Base-by-base conservation (phyloP, 2,888 invertebrate genomes). In the Drosophila putrida region DNA sequence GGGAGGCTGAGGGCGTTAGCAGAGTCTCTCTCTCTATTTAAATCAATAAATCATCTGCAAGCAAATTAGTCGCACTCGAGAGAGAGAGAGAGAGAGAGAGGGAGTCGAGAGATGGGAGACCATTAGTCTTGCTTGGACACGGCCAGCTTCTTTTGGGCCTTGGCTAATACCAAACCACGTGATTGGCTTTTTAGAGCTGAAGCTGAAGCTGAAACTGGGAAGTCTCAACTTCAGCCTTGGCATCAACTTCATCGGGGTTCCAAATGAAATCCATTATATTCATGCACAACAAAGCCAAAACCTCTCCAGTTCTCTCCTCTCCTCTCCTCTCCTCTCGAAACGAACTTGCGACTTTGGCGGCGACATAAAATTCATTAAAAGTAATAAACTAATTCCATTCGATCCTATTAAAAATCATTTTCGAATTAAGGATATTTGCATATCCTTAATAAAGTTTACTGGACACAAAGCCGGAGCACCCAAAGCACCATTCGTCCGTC, bases 371-470 rank as follows among this genome's bases (percentile, higher is more conserved):
- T 91, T 91, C 91, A 91, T 91, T 91, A 91, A 91, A 91, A 91
- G 91, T 90, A 91, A 91, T 91, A 91, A 91, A 91, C 91, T 91
- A 91, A 91, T 91, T 91, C 91, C 91, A 90, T 91, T 91, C 91
- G 91, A 91, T 91, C 91, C 91, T 91, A 91, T 91, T 91, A 91
- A 91, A 91, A 91, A 91, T 91, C 91, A 91, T 91, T 91, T 91
- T 91, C 91, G 85, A 91, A 91, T 91, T 91, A 91, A 91, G 91
- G 84, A 90, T 90, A 91, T 91, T 91, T 91, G 91, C 91, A 91
- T 91, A 91, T 90, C 91, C 87, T 90, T 90, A 90, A 91, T 90
- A 91, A 91, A 90, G 89, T 88, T 84, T 77, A 70, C 81, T 81
- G 67, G 62, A 62, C 63, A 62, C 63, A 63, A 63, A 63, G 39